Evolutionary conservation across 2,888 invertebrate genomes (phyloP), one percentile per base, ranked within the genome.

Genomic region (Cyaniris semiargus): DNA sequence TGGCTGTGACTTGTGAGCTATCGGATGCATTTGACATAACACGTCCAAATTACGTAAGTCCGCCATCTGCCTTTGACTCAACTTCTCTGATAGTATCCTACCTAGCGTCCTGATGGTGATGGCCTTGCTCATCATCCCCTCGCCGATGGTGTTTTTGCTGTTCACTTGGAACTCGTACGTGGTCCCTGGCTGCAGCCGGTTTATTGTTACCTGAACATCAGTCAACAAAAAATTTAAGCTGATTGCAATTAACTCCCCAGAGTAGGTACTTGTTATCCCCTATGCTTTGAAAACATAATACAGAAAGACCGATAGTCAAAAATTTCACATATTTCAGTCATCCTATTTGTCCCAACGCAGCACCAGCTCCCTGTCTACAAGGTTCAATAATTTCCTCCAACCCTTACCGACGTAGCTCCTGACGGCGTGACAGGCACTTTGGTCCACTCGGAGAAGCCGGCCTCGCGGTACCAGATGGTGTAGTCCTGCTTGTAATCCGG

Each of bases 131-230:
- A 97, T 97, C 97, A 98, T 97, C 80, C 99, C 99, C 87, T 98
- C 98, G 80, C 99, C 99, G 78, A 98, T 96, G 18, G 97, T 96
- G 90, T 99, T 99, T 88, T 98, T 97, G 79, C 99, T 98, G 84
- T 98, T 96, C 78, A 99, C 98, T 95, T 98, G 98, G 92, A 99
- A 99, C 93, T 99, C 98, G 93, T 99, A 99, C 78, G 97, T 96
- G 66, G 98, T 98, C 81, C 97, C 97, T 13, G 98, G 98, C 83
- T 96, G 96, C 80, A 99, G 95, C 80, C 97, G 96, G 90, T 98
- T 98, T 89, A 99, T 97, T 83, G 98, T 98, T 81, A 98, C 97
- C 90, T 96, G 53, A 48, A 77, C 83, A 70, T 31, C n/a, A 60
- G 13, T 44, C 44, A 44, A 44, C 13, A 44, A 44, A 44, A 44